Evolutionary conservation across 2,888 invertebrate genomes (phyloP).

Genomic region (Heliconius cydno): DNA sequence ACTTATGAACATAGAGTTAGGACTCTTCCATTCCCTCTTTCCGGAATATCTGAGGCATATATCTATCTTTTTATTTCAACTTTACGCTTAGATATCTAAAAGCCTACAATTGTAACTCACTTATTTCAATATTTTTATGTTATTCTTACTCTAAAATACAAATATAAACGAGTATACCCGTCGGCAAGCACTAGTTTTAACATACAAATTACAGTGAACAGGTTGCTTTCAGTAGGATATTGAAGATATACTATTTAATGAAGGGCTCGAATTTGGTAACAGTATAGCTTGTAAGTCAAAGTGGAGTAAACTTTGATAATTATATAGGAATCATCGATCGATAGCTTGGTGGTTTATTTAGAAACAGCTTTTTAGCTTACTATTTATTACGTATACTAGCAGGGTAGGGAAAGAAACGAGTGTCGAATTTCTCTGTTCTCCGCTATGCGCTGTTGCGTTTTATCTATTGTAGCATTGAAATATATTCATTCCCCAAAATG

Average conservation of each 20-base stretch:
- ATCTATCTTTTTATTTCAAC: too few relatives aligned
- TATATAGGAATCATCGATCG: slow-evolving; percentile 4
- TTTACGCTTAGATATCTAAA: too few relatives aligned
- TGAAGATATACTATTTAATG: slow-evolving; percentile 15
- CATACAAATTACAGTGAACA: slow-evolving; percentile 10
- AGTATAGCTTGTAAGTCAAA: slow-evolving; percentile 6
- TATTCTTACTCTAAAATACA: not conserved
- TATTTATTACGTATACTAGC: not conserved
- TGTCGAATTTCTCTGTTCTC: not conserved
- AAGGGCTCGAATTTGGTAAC: slow-evolving; percentile 13
- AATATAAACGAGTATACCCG: too few relatives aligned
- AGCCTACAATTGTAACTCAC: too few relatives aligned
- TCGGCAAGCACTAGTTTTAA: not conserved
- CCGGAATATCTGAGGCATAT: too few relatives aligned
- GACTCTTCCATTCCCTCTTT: too few relatives aligned
- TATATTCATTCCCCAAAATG: too few relatives aligned
- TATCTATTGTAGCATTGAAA: too few relatives aligned
- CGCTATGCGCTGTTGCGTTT: not conserved
- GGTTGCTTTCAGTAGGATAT: slow-evolving; percentile 6
- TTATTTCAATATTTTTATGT: too few relatives aligned
- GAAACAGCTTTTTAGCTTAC: not conserved
- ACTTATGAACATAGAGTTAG: too few relatives aligned
- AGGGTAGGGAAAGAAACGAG: not conserved
- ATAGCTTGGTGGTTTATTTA: not conserved
- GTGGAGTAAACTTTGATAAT: slow-evolving; percentile 6